Base-by-base conservation (phyloP, 2,888 invertebrate genomes). In the Drosophila imparisetae region DNA sequence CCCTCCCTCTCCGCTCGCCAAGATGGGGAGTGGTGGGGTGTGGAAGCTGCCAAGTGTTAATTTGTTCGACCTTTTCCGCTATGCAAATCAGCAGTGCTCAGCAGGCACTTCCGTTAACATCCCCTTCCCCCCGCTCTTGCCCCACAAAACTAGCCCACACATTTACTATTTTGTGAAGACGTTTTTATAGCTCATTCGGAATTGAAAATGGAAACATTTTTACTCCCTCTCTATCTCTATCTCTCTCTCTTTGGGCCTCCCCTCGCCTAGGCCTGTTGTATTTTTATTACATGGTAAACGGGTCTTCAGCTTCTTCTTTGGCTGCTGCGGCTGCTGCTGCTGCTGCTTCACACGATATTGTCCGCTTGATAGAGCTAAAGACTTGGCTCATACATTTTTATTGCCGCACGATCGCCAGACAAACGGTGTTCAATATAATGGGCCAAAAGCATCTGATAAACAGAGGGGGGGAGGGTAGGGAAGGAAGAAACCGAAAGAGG, bases 391-490 rank as follows among this genome's bases (percentile, higher is more conserved):
- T 86, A 86, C 90, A 86, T 86, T 86, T 86, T 86, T 90, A 86
- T 86, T 86, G 86, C 89, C 69, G 75, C 86, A 86, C 90, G 89
- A 86, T 90, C 90, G 78, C 32, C 32, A 32, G 76, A 82, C 57
- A 75, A 89, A 89, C 88, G 86, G 83, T 85, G 90, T 87, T 85
- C 86, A 80, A 89, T 85, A 86, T 82, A 84, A 83, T 80, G 72
- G 83, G 65, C 54, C 79, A 63, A 55, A 66, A 59, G 58, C 42
- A 75, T 45, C 62, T 55, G 59, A 78, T 48, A 50, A 48, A 59
- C 27, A 32, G 32, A 29, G 27, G 15, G n/a, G n/a, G 13, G 13
- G 11, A 21, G 27, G n/a, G 11, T n/a, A n/a, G 32, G 21, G 6
- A 7, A 48, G 27, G 38, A 6, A 15, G 6, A 15, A 38, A 36